These are phyloP conservation scores for Euura lappo DNA, from an alignment of 1,140 invertebrate genomes.

Conservation along the genomic window DNA sequence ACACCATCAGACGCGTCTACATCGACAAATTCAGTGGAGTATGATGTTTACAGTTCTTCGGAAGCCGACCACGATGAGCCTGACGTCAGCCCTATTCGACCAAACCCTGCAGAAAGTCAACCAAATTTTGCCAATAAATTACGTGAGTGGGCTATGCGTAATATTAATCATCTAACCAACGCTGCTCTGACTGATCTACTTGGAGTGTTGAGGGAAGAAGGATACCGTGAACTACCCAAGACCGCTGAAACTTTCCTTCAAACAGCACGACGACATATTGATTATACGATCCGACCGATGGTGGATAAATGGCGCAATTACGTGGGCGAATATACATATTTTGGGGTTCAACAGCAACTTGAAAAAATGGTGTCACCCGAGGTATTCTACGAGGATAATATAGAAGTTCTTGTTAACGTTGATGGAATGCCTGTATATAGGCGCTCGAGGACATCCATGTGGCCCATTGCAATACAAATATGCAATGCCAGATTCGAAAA, in stretches of 20 bases:
- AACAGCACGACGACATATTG: constrained; percentile 7
- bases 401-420: constrained; percentile 28
- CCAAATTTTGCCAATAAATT: too few species aligned
- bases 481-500: constrained; percentile 16
- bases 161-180: constrained; percentile 2
- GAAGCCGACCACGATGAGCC: too few species aligned
- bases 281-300: neutral
- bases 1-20: too few species aligned
- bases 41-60: too few species aligned
- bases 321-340: constrained; percentile 25
- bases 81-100: too few species aligned
- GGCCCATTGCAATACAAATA: constrained; percentile 22
- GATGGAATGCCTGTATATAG: constrained; percentile 25
- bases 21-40: too few species aligned
- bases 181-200: constrained; percentile 10
- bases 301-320: neutral
- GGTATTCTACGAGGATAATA: constrained; percentile 22
- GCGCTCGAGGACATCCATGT: constrained; percentile 10
- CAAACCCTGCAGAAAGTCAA: too few species aligned
- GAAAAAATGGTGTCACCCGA: constrained; percentile 22
- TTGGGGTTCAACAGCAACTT: constrained; percentile 23
- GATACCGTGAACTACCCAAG: constrained; percentile 8
- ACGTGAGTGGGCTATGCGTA: constrained; percentile 8
- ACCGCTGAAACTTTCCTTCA: constrained; percentile 16
- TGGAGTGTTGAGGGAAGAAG: constrained; percentile 8